phyloP scores from a whole-genome alignment of 2,113 vertebrate genomes.

The Chamaea fasciata region DNA sequence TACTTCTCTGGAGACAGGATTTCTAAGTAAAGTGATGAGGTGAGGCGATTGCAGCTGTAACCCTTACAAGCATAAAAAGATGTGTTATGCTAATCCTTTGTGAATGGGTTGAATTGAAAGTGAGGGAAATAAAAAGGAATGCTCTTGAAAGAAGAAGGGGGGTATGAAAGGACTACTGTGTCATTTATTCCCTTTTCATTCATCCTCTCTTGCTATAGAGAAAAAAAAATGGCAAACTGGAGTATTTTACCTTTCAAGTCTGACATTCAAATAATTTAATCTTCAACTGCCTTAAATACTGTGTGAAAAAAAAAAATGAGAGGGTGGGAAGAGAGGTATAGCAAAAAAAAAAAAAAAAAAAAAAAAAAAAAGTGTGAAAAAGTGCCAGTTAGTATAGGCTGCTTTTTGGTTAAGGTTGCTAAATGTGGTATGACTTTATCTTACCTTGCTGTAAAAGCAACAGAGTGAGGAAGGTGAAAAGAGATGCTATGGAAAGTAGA shows the following conservation, averaged over 20 bases:
- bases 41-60: slow-evolving; percentile 61
- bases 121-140: slow-evolving; percentile 20
- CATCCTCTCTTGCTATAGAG: background rate
- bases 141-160: background rate
- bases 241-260: slow-evolving; percentile 27
- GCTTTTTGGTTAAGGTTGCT: background rate
- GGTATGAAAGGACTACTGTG: slow-evolving; percentile 35
- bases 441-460: background rate
- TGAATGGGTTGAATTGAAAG: slow-evolving; percentile 52
- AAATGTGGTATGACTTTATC: background rate
- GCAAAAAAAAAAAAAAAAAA: background rate
- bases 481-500: background rate
- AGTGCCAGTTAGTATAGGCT: background rate
- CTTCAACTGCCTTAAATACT: background rate
- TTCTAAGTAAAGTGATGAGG: slow-evolving; percentile 52
- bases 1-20: slow-evolving; percentile 35
- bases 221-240: background rate
- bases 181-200: slow-evolving; percentile 45
- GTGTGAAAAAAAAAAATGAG: background rate
- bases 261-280: slow-evolving; percentile 2
- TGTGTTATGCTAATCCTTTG: slow-evolving; percentile 58
- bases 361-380: background rate
- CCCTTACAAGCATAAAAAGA: slow-evolving; percentile 54
- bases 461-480: background rate
- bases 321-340: background rate